Conservation (phyloP, 1,140 invertebrate species). For the Aphelenchoides besseyi region DNA sequence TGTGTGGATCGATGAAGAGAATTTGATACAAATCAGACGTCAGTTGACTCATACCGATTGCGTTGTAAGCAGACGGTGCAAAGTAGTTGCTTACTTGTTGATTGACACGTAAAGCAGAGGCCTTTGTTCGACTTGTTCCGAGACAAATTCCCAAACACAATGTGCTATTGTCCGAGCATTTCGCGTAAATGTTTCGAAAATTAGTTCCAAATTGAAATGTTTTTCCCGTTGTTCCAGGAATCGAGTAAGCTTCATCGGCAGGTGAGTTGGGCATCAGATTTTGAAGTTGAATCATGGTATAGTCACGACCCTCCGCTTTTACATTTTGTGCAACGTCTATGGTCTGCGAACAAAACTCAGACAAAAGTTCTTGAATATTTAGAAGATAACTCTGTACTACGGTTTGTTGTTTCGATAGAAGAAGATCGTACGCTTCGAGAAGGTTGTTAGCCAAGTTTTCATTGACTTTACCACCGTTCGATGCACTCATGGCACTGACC, state of each 20-base stretch:
- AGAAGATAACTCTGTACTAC: neutral
- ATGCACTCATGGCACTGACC: neutral
- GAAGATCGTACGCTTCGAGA: conserved; percentile 11
- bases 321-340: neutral
- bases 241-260: neutral
- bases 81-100: neutral
- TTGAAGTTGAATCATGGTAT: conserved; percentile 17
- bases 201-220: neutral
- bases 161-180: conserved; percentile 8
- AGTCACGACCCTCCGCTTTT: conserved; percentile 2
- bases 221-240: neutral
- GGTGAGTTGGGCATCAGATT: neutral
- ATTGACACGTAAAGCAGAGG: conserved; percentile 1
- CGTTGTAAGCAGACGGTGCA: neutral
- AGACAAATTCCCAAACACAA: neutral
- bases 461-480: neutral
- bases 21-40: neutral
- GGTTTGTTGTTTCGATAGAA: conserved; percentile 7
- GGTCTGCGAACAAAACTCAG: conserved; percentile 9
- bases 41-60: neutral
- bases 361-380: conserved; percentile 6
- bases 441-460: conserved; percentile 13
- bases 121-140: neutral
- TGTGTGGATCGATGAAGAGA: conserved; percentile 16
- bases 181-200: neutral